These are phyloP conservation scores for Myopa testacea DNA, from an alignment of 2,888 invertebrate genomes.

Conservation along the genomic window DNA sequence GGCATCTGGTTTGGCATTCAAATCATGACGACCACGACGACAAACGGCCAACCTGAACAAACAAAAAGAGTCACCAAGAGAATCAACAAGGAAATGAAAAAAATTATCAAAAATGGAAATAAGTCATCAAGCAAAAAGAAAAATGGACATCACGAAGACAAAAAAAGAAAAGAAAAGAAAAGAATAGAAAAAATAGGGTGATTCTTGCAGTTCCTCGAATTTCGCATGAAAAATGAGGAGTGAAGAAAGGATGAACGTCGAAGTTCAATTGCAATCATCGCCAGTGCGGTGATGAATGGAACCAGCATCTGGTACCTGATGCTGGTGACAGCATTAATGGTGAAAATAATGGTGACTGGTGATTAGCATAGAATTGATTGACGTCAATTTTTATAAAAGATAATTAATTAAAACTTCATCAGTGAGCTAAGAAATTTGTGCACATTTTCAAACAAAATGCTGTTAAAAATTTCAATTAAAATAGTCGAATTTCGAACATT, in stretches of 20 bases:
- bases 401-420: neutral
- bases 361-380: neutral
- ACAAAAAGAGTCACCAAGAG: neutral
- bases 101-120: neutral
- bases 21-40: conserved; percentile 8
- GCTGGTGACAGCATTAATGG: neutral
- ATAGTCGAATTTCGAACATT: neutral
- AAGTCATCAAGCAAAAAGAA: neutral
- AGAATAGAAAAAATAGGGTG: too few relatives aligned
- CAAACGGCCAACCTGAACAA: neutral
- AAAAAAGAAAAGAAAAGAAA: conserved; percentile 3
- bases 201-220: neutral
- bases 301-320: neutral
- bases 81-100: conserved; percentile 10
- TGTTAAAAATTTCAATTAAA: conserved; percentile 5
- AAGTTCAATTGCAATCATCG: neutral
- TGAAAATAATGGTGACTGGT: neutral
- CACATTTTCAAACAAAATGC: neutral
- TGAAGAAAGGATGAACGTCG: neutral
- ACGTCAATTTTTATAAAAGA: neutral
- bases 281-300: neutral
- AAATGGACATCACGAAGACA: neutral
- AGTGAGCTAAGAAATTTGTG: neutral
- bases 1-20: conserved; percentile 36
- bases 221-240: neutral